These are phyloP conservation scores for Thamnophis elegans DNA, from an alignment of 2,797 vertebrate species.

Conservation along the genomic window DNA sequence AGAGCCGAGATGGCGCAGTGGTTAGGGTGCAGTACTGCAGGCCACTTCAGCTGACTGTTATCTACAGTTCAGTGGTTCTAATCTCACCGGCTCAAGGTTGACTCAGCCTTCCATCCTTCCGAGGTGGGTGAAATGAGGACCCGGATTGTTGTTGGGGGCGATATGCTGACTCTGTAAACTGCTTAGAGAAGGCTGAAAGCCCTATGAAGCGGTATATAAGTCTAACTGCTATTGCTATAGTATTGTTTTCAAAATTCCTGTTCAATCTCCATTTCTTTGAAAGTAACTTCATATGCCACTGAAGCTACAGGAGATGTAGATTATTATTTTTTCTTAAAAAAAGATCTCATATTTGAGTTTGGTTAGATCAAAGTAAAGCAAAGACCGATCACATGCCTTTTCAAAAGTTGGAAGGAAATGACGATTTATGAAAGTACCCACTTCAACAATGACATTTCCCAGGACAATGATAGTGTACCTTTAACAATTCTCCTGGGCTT, in stretches of 20 bases:
- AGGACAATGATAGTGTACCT: neutral
- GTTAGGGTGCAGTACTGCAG: too few species aligned
- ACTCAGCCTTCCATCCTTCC: too few species aligned
- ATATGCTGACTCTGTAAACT: too few species aligned
- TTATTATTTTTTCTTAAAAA: neutral
- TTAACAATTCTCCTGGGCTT: neutral
- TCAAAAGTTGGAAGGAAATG: neutral
- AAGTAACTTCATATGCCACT: neutral
- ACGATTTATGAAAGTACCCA: slow-evolving; percentile 1
- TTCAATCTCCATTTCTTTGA: slow-evolving; percentile 28
- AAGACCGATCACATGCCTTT: neutral
- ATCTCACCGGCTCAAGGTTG: too few species aligned
- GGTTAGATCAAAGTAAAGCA: neutral
- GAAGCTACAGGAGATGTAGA: neutral
- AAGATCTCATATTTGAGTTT: neutral
- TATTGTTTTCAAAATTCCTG: neutral
- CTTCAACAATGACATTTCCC: neutral
- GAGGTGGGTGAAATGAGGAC: too few species aligned
- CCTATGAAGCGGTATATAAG: too few species aligned
- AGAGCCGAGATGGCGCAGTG: too few species aligned
- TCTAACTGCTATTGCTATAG: too few species aligned
- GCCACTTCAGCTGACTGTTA: too few species aligned
- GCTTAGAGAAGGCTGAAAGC: too few species aligned
- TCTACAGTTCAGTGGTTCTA: too few species aligned
- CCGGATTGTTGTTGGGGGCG: too few species aligned